Conservation (phyloP, 2,888 invertebrate genomes). For the Acleris holmiana region DNA sequence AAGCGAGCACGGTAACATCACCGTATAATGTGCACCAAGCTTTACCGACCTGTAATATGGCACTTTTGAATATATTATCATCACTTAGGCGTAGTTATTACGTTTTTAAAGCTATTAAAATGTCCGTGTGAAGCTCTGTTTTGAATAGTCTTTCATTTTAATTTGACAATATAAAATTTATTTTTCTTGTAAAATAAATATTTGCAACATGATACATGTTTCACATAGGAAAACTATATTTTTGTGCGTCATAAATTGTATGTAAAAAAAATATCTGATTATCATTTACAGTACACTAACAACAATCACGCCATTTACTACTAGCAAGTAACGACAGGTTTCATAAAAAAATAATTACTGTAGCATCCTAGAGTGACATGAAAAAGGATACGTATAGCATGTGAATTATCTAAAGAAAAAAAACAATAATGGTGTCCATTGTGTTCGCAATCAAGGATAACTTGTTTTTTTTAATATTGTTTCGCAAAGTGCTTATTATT, state of each 20-base stretch:
- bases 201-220: neutral
- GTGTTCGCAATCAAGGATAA: conserved; percentile 72
- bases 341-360: conserved; percentile 50
- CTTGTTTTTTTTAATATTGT: conserved; percentile 60
- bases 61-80: conserved; percentile 66
- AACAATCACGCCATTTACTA: conserved; percentile 47
- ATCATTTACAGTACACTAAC: neutral
- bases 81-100: conserved; percentile 58
- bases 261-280: neutral
- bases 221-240: neutral
- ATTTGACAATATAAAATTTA: too few species aligned
- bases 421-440: conserved; percentile 72
- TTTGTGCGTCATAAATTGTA: neutral
- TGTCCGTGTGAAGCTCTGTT: too few species aligned
- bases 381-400: conserved; percentile 68
- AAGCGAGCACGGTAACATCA: conserved; percentile 81
- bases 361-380: conserved; percentile 45
- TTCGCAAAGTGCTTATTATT: conserved; percentile 64
- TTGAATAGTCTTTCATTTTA: too few species aligned
- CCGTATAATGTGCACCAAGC: conserved; percentile 67
- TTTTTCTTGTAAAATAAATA: neutral
- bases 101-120: conserved; percentile 36
- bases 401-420: conserved; percentile 70
- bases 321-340: conserved; percentile 33
- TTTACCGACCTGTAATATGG: conserved; percentile 72